Evolutionary conservation across 2,797 vertebrate genomes (phyloP), one percentile per base, ranked within the genome.

Genomic region (Picus viridis): DNA sequence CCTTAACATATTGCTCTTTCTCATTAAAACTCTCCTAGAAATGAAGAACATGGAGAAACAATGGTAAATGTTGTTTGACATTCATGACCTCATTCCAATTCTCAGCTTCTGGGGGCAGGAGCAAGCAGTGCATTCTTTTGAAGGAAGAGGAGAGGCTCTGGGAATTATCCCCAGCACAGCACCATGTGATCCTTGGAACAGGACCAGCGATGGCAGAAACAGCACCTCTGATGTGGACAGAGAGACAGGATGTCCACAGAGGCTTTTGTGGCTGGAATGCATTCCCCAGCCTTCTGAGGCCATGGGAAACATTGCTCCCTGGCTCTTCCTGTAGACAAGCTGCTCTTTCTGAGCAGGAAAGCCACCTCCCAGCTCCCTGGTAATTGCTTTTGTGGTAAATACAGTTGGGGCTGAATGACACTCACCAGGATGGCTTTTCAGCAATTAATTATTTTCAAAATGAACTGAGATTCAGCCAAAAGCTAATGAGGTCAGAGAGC

Each of bases 101-200:
- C 32, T 53, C 43, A 69, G 29, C 12, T 83, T 88, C 57, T n/a
- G 30, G 58, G 81, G 30, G 43, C 47, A 67, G 29, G 34, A 29
- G n/a, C n/a, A 72, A 83, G 36, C 54, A 81, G 22, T 0, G 0
- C 9, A 6, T 86, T 84, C 45, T 23, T 0, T 0, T 15, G 12
- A 0, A 0, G 45, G 1, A 4, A 49, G 23, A 43, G 32, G 16
- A 30, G 8, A 7, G 22, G 19, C 27, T 51, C 65, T 41, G 16
- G 54, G 36, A 83, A 71, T 62, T 8, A 2, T 32, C 84, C 36
- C 61, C 61, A 41, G 16, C 22, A 9, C 0, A 3, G 29, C 32
- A 39, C 39, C 23, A 10, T 0, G 0, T 20, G 34, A 59, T 76
- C 57, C 34, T 84, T 3, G 1, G 53, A 54, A 34, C 61, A 23